These are phyloP conservation scores for Trematocara macrostoma DNA, from an alignment of 2,113 vertebrate genomes.

Conservation along the genomic window DNA sequence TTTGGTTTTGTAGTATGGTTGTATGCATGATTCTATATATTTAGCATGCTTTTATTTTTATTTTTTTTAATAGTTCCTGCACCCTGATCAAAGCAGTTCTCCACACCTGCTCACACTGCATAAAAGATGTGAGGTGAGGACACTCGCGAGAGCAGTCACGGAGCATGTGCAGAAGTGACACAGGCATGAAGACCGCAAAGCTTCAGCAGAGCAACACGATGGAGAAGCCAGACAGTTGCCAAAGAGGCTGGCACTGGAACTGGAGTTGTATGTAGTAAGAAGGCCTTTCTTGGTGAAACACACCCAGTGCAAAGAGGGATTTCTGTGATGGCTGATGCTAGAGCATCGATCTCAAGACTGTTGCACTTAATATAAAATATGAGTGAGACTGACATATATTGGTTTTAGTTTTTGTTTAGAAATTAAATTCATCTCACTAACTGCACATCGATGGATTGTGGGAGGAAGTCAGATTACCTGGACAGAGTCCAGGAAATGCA, in stretches of 20 bases:
- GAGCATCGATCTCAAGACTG: background rate
- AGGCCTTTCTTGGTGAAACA: background rate
- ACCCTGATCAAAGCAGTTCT: background rate
- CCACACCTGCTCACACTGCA: background rate
- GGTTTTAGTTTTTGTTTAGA: background rate
- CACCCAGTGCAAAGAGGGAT: background rate
- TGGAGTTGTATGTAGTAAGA: background rate
- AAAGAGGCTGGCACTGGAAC: background rate
- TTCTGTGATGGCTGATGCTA: background rate
- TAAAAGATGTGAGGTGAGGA: background rate
- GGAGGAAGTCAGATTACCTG: background rate
- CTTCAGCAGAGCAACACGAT: background rate
- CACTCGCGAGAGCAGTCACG: background rate
- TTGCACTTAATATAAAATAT: background rate
- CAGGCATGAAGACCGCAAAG: background rate
- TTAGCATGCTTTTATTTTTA: background rate
- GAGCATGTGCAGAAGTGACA: background rate
- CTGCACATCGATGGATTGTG: background rate
- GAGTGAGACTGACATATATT: background rate
- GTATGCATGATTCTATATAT: background rate
- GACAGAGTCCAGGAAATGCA: background rate
- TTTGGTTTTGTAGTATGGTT: background rate
- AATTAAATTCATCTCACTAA: background rate
- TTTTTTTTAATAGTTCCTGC: background rate
- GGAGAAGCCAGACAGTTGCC: background rate